Evolutionary conservation across 2,888 invertebrate species (phyloP), one percentile per base, ranked within the genome.

Genomic region (Drosophila neoperkinsi): DNA sequence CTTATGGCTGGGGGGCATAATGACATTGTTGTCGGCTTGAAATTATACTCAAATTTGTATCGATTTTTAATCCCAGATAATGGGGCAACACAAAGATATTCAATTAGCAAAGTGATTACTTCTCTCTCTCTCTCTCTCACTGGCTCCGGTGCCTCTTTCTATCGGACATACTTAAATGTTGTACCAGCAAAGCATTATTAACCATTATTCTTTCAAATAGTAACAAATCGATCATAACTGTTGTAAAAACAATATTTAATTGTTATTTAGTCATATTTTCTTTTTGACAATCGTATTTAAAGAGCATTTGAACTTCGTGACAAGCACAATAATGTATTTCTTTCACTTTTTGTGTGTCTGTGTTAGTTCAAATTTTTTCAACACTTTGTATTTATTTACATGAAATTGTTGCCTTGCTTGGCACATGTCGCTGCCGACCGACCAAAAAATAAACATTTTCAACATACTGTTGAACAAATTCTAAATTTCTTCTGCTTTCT

Each of bases 391-490:
- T 74, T 72, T 73, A 62, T 71, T 68, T 77, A 57, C 71, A 63
- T 58, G 52, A 69, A 74, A 64, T 69, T 62, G 52, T 80, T 62
- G 64, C 56, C 56, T 34, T 72, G 50, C 62, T 38, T 31, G 18
- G 57, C 51, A 30, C 46, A 21, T 61, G 57, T 57, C 52, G 64
- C 43, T 51, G 38, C 13, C 51, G 71, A 13, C 38, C 33, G 36
- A 33, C 49, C 28, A 34, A 56, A 52, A 68, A 62, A 75, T 46
- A 53, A 77, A 82, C 60, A 77, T 74, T 82, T 65, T 65, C 31
- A 67, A 70, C 77, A 79, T 71, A 74, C 67, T 74, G 69, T 70
- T 52, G 57, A 78, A 71, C 83, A 80, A 71, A 77, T 84, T 82
- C 69, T 34, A 72, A 64, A 75, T 71, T 55, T 60, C 21, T 56